A percentile compares a stretch with the other conserved stretches of the same genome.
phyloP scores from a whole-genome alignment of 2,113 vertebrate genomes.

The Actenoides lindsayi region DNA sequence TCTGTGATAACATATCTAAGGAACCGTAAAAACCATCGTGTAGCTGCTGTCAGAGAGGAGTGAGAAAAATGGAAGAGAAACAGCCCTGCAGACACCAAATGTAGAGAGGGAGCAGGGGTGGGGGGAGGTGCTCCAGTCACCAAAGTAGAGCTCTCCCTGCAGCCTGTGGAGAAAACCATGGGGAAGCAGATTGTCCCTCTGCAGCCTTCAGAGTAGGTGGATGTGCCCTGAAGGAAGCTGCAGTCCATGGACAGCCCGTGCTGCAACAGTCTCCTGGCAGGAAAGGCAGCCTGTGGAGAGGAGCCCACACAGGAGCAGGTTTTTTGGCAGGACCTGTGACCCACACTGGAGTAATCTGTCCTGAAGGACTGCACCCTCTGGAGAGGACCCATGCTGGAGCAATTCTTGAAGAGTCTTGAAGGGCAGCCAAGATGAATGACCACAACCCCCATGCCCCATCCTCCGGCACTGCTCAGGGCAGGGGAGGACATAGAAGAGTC shows the following conservation, averaged over 20 bases:
- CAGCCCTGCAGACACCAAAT: background rate
- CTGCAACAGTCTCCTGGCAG: background rate
- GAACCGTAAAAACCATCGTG: background rate
- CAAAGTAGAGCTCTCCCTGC: background rate
- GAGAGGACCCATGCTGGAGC: background rate
- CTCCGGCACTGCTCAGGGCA: fast-evolving
- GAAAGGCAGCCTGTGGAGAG: background rate
- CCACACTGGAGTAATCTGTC: fast-evolving
- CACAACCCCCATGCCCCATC: background rate
- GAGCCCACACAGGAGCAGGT: background rate
- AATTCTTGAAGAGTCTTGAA: background rate
- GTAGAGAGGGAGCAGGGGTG: background rate
- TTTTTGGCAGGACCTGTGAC: background rate
- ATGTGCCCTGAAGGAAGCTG: background rate
- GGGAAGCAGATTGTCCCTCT: background rate
- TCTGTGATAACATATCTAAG: background rate
- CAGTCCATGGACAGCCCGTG: background rate
- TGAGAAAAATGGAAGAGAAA: background rate
- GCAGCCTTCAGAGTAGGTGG: background rate
- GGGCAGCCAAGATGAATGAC: background rate
- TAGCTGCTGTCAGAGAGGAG: background rate
- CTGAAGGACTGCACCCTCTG: background rate
- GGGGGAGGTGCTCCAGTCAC: background rate
- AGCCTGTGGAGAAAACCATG: background rate
- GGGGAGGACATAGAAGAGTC: background rate